Evolutionary conservation across 2,888 invertebrate species (phyloP).

Genomic region (Lissocephala sabroskyi): DNA sequence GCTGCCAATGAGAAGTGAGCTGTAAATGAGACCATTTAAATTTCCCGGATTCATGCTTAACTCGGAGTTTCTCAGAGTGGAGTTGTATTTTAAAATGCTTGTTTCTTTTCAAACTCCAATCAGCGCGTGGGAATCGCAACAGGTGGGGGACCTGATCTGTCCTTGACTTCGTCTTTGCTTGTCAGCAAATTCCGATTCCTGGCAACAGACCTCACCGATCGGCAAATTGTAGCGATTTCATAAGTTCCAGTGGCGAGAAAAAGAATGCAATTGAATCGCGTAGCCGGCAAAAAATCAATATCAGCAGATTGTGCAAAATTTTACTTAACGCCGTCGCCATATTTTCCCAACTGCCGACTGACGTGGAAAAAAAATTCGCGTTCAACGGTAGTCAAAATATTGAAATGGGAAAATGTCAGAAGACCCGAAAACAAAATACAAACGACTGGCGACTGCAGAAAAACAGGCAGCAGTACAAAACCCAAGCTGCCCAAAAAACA

Average conservation of each 20-base stretch:
- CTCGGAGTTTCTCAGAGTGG: too few relatives aligned
- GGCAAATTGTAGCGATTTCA: too few relatives aligned
- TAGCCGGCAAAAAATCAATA: constrained; percentile 9
- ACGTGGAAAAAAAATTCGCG: constrained; percentile 12
- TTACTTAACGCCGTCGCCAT: constrained; percentile 50
- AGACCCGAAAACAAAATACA: too few relatives aligned
- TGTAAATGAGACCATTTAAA: constrained; percentile 6
- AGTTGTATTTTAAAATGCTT: too few relatives aligned
- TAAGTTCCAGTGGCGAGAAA: neutral
- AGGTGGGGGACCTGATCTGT: too few relatives aligned
- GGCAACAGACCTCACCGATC: too few relatives aligned
- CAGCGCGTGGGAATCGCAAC: too few relatives aligned
- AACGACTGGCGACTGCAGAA: constrained; percentile 6
- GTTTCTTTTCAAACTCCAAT: too few relatives aligned
- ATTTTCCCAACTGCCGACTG: constrained; percentile 19
- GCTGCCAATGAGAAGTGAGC: constrained; percentile 12
- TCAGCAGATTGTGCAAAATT: constrained; percentile 34
- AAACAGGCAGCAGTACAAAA: neutral
- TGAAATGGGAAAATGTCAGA: neutral
- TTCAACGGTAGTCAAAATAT: constrained; percentile 14
- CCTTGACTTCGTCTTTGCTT: too few relatives aligned
- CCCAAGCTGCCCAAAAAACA: constrained; percentile 14
- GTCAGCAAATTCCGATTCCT: too few relatives aligned
- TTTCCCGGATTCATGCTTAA: too few relatives aligned
- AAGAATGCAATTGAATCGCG: neutral